A percentile compares a stretch with the other conserved stretches of the same genome.
These are phyloP conservation scores for Drosophila sturtevanti DNA, from an alignment of 1,140 invertebrate species.

Conservation along the genomic window DNA sequence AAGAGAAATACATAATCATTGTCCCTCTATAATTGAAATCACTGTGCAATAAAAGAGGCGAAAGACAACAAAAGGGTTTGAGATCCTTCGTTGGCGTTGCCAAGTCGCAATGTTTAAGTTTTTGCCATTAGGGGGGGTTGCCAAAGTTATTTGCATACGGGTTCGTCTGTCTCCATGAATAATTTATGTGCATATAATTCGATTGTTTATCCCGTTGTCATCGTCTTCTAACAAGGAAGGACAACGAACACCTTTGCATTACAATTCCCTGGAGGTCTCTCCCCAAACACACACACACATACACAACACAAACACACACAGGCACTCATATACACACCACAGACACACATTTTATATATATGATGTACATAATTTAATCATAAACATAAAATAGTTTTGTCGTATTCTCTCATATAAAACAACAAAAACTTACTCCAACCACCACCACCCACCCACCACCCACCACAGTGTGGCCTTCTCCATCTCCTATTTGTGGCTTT, in stretches of 20 bases:
- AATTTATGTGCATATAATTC: conserved; percentile 78
- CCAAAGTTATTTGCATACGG: conserved; percentile 66
- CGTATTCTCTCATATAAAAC: conserved; percentile 64
- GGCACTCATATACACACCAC: background rate
- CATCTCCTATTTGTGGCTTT: conserved; percentile 9
- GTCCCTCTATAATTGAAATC: conserved; percentile 66
- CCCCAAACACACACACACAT: background rate
- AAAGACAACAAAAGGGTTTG: too few relatives aligned
- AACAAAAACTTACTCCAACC: background rate
- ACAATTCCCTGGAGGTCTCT: background rate
- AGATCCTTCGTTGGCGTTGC: conserved; percentile 5
- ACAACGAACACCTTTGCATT: background rate
- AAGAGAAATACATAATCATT: conserved; percentile 11
- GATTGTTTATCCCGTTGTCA: conserved; percentile 55
- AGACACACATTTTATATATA: background rate
- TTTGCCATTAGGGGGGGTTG: conserved; percentile 47
- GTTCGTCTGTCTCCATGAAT: conserved; percentile 47
- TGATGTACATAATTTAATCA: conserved; percentile 75
- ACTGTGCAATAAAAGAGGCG: conserved; percentile 21
- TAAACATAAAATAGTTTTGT: conserved; percentile 78
- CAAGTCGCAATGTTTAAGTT: conserved; percentile 10
- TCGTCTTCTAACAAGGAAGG: conserved; percentile 19
- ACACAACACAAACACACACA: background rate
- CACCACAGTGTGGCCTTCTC: background rate
- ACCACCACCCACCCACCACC: too few relatives aligned